A percentile compares a stretch with the other conserved stretches of the same genome.
These are phyloP conservation scores for Austrofundulus limnaeus DNA, from an alignment of 2,113 vertebrate species.

Conservation along the genomic window DNA sequence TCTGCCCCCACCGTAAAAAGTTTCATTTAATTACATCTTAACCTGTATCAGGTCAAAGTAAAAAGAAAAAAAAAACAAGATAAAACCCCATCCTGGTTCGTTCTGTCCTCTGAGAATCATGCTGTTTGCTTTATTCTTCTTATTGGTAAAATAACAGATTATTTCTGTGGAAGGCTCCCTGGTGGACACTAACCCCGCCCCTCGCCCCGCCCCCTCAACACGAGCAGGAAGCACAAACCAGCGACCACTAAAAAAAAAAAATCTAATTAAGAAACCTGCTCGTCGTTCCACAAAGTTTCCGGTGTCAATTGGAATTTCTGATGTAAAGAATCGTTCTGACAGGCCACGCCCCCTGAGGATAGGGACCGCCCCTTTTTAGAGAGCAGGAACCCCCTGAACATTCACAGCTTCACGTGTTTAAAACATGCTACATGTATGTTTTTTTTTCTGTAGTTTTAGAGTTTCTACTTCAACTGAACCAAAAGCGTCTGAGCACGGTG, in stretches of 20 bases:
- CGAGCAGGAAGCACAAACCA: slow-evolving; percentile 73
- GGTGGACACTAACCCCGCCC: slow-evolving; percentile 66
- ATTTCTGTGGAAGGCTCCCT: slow-evolving; percentile 67
- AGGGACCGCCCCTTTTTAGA: no score
- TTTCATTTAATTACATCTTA: slow-evolving; percentile 74
- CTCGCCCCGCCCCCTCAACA: slow-evolving; percentile 36
- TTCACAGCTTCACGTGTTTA: slow-evolving; percentile 62
- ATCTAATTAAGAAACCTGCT: no score
- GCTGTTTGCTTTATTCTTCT: slow-evolving; percentile 63
- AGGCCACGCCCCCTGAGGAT: not conserved
- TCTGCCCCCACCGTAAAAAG: slow-evolving; percentile 34
- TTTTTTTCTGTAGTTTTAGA: slow-evolving; percentile 66
- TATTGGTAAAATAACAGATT: slow-evolving; percentile 65
- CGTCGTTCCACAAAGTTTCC: no score
- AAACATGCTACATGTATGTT: slow-evolving; percentile 62
- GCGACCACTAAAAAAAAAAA: no score
- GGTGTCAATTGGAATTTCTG: slow-evolving; percentile 2
- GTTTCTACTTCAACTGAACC: slow-evolving; percentile 70
- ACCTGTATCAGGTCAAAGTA: slow-evolving; percentile 84
- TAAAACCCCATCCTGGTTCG: slow-evolving; percentile 68
- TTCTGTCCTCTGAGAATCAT: slow-evolving; percentile 77
- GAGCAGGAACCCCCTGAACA: slow-evolving; percentile 32
- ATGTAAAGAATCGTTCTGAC: slow-evolving; percentile 14
- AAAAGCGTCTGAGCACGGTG: slow-evolving; percentile 70
- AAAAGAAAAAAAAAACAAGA: slow-evolving; percentile 2